These are phyloP conservation scores for Phoxinus phoxinus DNA, from an alignment of 2,113 vertebrate genomes.

Conservation along the genomic window DNA sequence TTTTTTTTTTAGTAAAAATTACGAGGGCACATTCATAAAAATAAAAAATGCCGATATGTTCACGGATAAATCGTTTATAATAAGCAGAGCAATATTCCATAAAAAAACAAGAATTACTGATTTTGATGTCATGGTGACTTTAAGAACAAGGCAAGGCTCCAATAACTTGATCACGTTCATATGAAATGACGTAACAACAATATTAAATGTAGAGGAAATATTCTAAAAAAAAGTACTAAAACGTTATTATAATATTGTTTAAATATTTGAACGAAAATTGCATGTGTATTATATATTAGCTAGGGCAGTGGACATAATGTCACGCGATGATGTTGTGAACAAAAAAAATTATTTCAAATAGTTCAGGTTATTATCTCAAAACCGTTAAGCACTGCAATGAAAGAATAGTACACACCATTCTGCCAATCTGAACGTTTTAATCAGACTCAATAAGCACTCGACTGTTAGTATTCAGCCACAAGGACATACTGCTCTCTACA, in stretches of 20 bases:
- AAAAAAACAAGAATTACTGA: no score
- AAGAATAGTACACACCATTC: not conserved
- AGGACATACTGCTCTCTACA: constrained; percentile 6
- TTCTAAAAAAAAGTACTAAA: not conserved
- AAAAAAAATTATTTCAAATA: not conserved
- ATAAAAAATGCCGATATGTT: no score
- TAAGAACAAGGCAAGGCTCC: no score
- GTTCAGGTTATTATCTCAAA: not conserved
- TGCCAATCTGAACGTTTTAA: not conserved
- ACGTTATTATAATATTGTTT: not conserved
- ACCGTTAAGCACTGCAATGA: not conserved
- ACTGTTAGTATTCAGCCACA: not conserved
- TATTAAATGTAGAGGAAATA: not conserved
- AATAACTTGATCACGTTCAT: not conserved
- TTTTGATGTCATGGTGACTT: no score
- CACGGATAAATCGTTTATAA: no score
- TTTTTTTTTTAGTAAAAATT: no score
- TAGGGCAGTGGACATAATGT: not conserved
- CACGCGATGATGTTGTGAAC: not conserved
- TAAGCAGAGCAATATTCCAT: no score
- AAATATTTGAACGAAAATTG: not conserved
- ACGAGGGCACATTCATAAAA: no score
- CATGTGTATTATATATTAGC: constrained; percentile 42
- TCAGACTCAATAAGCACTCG: not conserved
- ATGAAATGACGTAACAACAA: not conserved